Base-by-base conservation (phyloP, 53 echinoderm and acorn worm species). In the Mesocentrotus franciscanus region DNA sequence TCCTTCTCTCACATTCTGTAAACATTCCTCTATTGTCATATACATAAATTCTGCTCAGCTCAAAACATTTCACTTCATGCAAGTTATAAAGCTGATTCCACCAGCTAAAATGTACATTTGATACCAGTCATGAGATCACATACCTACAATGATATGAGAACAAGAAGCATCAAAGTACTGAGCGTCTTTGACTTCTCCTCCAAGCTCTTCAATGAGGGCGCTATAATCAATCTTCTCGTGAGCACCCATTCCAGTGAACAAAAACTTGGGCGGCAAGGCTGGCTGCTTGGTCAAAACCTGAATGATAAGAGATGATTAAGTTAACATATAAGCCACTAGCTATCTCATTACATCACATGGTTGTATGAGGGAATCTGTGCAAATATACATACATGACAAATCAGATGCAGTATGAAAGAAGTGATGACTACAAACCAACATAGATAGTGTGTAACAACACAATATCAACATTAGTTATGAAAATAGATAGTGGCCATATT, bases 61-160 rank as follows among this genome's bases (percentile, higher is more conserved):
- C 27, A 72, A 72, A 72, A 71, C 0, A 2, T n/a, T 71, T 20
- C 12, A 29, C 29, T 18, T 72, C 72, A 72, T 27, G 12, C 72
- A 72, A 72, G 72, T 72, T 71, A 71, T 71, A 71, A 26, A 71
- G n/a, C 71, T 8, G 8, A 72, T 29, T 72, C 16, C 12, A 72
- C 2, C 12, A 72, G 72, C 12, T 72, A 30, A 72, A 36, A 17
- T 36, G 15, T 39, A 9, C 39, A 39, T 36, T 10, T 4, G 79
- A 79, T 7, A 18, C 39, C 15, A 79, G 14, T 33, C 15, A 33
- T 81, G 22, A 20, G 81, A 81, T 42, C 33, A 56, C 87, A 96
- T 94, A 98, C 98, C 99, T n/a, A 99, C 99, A 35, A 99, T 97
- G 61, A 99, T 95, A 85, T 99, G 99, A 22, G 99, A 97, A 66